phyloP scores from a whole-genome alignment of 2,113 vertebrate genomes.

The Excalfactoria chinensis region DNA sequence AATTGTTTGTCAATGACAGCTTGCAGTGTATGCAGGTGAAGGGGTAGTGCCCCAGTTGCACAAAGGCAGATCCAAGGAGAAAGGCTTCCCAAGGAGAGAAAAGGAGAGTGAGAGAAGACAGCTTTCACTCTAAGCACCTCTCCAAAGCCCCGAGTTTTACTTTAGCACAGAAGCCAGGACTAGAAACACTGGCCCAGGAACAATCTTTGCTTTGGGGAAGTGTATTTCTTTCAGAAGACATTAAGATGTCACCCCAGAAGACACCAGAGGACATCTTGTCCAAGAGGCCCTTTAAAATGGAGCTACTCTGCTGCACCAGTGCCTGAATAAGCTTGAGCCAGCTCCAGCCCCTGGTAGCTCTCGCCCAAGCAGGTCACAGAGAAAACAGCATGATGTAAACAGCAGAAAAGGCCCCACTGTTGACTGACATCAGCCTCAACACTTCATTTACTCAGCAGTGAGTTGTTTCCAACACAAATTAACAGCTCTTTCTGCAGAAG shows the following conservation, averaged over 20 bases:
- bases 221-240: not conserved
- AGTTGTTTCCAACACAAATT: constrained; percentile 3
- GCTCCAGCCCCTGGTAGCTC: not conserved
- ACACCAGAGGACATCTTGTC: not conserved
- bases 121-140: not conserved
- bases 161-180: not conserved
- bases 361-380: not conserved
- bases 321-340: not conserved
- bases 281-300: not conserved
- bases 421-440: not conserved
- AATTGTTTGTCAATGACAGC: not conserved
- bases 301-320: not conserved
- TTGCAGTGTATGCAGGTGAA: not conserved
- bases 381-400: not conserved
- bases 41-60: not conserved
- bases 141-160: not conserved
- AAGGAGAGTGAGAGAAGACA: not conserved
- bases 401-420: not conserved
- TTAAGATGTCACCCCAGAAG: not conserved
- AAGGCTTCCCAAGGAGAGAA: not conserved
- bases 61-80: not conserved
- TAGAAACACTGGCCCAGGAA: not conserved
- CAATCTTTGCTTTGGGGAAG: not conserved
- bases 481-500: constrained; percentile 13
- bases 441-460: not conserved